Base-by-base conservation (phyloP, 2,113 vertebrate species). In the Hemiprocne comata region DNA sequence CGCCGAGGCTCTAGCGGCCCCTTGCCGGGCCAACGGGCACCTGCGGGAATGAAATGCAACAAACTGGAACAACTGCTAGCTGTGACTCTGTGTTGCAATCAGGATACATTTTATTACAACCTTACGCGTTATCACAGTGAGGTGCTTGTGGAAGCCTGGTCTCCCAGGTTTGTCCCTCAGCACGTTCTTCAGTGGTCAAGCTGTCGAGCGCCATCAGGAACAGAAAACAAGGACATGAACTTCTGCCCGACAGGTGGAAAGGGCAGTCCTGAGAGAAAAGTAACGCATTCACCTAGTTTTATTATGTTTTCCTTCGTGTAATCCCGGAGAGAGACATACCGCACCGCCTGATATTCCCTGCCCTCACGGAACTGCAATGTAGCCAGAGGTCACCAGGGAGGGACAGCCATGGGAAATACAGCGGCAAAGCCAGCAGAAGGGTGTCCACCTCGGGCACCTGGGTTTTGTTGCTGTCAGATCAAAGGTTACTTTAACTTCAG, bases 21-120 rank as follows among this genome's bases (percentile, higher is more conserved):
- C 34, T 13, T 13, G 5, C 13, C 7, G 15, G 31, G 36, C 19
- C 0, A 28, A 11, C 6, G n/a, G 70, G 40, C 21, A 42, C 24
- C 31, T 2, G 50, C 18, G 15, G 28, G 31, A 3, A 1, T 0
- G 7, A 2, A 8, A 4, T 0, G 25, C 14, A 48, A 48, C 46
- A 8, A 19, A 48, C 20, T 20, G 46, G 18, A 9, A 10, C 20
- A 48, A 17, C 20, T 20, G 18, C 46, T 8, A 19, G 66, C 24
- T 19, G 6, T n/a, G 34, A 1, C 36, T 12, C 9, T 2, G 13
- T 20, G 0, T 9, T 6, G 18, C 3, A 31, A 48, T 7, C 48
- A 3, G 4, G 18, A 13, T 6, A 7, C 7, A 0, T 13, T 44
- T 40, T 9, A 24, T 18, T 11, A 4, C 54, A 46, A 2, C 44